Conservation (phyloP, 1,140 invertebrate genomes). For the Drosophila pallidifrons region DNA sequence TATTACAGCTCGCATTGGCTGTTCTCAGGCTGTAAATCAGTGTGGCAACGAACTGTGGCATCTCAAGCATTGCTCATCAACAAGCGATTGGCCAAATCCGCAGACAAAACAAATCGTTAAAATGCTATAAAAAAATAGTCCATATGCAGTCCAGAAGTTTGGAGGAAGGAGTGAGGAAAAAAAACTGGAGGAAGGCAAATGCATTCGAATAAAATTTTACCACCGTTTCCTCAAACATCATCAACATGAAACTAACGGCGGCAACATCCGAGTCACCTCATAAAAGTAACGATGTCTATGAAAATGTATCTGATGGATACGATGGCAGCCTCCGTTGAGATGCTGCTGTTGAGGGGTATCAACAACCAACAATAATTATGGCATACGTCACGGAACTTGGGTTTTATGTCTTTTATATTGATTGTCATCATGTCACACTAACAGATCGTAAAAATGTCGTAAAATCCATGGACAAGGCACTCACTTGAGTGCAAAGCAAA, state of each 20-base stretch:
- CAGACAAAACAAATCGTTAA: conserved; percentile 85
- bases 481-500: conserved; percentile 35
- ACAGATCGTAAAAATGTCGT: conserved; percentile 84
- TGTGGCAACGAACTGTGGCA: conserved; percentile 61
- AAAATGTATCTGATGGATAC: conserved; percentile 68
- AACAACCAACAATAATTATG: conserved; percentile 76
- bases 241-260: conserved; percentile 69
- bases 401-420: conserved; percentile 83
- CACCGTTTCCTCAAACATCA: conserved; percentile 76
- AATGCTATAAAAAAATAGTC: conserved; percentile 66
- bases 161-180: neutral
- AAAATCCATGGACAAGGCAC: conserved; percentile 56
- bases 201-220: conserved; percentile 82
- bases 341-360: conserved; percentile 49
- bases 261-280: conserved; percentile 72
- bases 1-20: conserved; percentile 18
- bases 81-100: conserved; percentile 65
- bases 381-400: conserved; percentile 83
- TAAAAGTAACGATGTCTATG: conserved; percentile 81
- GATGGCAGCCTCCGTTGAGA: conserved; percentile 37
- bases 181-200: conserved; percentile 49
- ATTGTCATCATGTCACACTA: conserved; percentile 82
- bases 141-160: conserved; percentile 64
- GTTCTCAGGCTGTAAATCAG: conserved; percentile 62
- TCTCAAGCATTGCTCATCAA: conserved; percentile 35